Percentiles rank a stretch among this genome's conserved stretches.
These are phyloP conservation scores for Pyxicephalus adspersus DNA, from an alignment of 2,113 vertebrate genomes.

Conservation along the genomic window DNA sequence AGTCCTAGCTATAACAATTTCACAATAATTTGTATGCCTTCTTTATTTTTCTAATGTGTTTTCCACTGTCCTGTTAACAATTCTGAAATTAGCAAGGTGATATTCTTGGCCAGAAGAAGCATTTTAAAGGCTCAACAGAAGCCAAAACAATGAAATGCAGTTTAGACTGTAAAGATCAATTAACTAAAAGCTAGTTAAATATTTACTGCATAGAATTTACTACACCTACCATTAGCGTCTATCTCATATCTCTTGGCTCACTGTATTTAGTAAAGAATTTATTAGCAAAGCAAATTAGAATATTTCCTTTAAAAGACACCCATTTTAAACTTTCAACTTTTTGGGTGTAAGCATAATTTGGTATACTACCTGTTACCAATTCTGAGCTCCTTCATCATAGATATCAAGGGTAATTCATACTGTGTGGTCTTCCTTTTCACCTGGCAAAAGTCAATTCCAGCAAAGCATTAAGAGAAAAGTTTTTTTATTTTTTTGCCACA, in stretches of 20 bases:
- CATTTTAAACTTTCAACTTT: no score
- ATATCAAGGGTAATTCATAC: no score
- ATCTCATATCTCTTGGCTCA: constrained; percentile 9
- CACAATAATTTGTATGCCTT: no score
- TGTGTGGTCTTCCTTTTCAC: no score
- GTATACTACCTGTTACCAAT: no score
- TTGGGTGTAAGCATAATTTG: no score
- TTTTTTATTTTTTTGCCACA: background rate
- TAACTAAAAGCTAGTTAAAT: constrained; percentile 56
- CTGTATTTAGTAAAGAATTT: background rate
- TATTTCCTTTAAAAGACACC: no score
- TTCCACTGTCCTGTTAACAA: background rate
- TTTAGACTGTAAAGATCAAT: constrained; percentile 50
- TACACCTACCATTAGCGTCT: constrained; percentile 18
- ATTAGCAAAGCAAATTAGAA: background rate
- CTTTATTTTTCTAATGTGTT: background rate
- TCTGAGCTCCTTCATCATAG: no score
- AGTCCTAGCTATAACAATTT: no score
- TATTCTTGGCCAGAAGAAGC: constrained; percentile 5
- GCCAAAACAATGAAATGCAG: constrained; percentile 49
- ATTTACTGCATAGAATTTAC: constrained; percentile 51
- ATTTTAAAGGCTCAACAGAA: constrained; percentile 39
- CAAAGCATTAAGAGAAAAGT: background rate
- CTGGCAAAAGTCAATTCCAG: background rate
- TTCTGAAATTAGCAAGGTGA: constrained; percentile 20